Base-by-base conservation (phyloP, 1,140 invertebrate genomes). In the Pseudoatta argentina region DNA sequence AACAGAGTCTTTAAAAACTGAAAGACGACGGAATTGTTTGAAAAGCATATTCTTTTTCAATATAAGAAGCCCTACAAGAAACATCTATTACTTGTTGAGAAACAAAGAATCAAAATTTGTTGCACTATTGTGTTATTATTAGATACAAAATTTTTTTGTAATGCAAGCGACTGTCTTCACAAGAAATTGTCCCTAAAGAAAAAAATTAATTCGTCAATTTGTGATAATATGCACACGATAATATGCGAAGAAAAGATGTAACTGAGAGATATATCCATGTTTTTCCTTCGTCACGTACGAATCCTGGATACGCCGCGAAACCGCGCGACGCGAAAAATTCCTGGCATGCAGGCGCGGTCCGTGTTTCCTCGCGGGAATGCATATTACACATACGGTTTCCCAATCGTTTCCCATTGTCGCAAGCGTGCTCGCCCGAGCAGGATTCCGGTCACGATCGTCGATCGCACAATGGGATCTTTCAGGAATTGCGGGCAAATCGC, bases 361-460 rank as follows among this genome's bases (percentile, higher is more conserved):
- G 39, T 73, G 67, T 72, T 83, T 51, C 39, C 55, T 61, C 55
- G 44, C 55, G 27, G 39, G 79, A 83, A 83, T 83, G 79, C 79
- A 75, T 73, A 83, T 83, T 83, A 63, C 79, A 83, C 79, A 57
- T 81, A 81, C 78, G 78, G 66, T 83, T 83, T 73, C 69, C 79
- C 69, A 83, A 83, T 83, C 79, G 79, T 75, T 61, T 73, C 79
- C 69, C 79, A 83, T 83, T 83, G 79, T 83, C 79, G 79, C 69
- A 55, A 4, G 55, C n/a, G 27, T 39, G 69, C 39, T 16, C 63
- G 77, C 3, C 16, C 78, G 64, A 30, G 79, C 27, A 69, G 21
- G n/a, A 83, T 83, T 83, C 79, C 79, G 79, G 24, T 83, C 79
- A 83, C 79, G 79, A 83, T 83, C 69, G 55, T n/a, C 69, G 24